phyloP scores from a whole-genome alignment of 2,113 vertebrate genomes.

The Brachyhypopomus occidentalis region DNA sequence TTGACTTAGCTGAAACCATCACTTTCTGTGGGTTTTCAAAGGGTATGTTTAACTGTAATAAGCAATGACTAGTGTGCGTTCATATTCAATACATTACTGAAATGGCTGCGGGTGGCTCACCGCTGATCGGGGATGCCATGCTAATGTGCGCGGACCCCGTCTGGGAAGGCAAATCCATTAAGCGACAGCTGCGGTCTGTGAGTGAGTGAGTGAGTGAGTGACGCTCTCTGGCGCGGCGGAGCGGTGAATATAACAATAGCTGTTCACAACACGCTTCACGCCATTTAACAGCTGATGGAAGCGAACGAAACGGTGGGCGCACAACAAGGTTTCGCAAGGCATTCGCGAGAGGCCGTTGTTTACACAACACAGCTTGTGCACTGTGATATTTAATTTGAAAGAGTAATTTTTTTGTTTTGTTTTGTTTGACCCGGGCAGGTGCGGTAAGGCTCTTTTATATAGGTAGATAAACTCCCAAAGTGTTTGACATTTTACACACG shows the following conservation, averaged over 20 bases:
- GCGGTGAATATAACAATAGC: slow-evolving; percentile 1
- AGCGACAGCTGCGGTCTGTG: background rate
- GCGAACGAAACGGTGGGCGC: no score
- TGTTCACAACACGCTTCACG: slow-evolving; percentile 21
- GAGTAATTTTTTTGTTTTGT: background rate
- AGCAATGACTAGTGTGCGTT: background rate
- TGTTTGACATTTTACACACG: background rate
- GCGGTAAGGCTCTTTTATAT: background rate
- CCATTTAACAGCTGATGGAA: no score
- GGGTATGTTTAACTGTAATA: background rate
- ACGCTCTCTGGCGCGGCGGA: slow-evolving; percentile 1
- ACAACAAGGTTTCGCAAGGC: background rate
- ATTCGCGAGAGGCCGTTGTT: background rate
- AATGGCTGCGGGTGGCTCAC: background rate
- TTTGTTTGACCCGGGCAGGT: background rate
- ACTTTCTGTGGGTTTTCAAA: background rate
- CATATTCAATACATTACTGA: background rate
- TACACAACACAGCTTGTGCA: background rate
- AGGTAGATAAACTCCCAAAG: slow-evolving; percentile 4
- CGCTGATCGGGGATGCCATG: background rate
- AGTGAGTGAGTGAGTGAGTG: no score
- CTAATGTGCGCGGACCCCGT: background rate
- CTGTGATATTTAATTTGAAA: background rate
- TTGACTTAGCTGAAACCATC: background rate
- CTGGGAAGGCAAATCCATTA: background rate